Conservation (phyloP, 2,888 invertebrate species). For the Drosophila birchii region DNA sequence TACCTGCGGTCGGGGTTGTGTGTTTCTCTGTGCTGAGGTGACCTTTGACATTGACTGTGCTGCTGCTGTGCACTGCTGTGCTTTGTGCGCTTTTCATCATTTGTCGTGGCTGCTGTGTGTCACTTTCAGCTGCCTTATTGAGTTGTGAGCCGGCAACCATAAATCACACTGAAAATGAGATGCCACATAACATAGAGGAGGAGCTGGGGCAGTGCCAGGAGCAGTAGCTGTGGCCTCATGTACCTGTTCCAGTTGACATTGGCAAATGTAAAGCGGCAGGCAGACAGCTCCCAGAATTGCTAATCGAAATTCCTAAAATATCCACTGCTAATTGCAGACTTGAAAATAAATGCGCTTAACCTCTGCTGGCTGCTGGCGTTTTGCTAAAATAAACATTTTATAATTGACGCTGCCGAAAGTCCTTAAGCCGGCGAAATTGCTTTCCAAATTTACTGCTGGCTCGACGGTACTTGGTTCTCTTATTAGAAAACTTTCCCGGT, state of each 20-base stretch:
- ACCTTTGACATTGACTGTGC: slow-evolving; percentile 67
- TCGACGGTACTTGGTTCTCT: slow-evolving; percentile 15
- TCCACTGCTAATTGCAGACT: not conserved
- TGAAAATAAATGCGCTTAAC: slow-evolving; percentile 7
- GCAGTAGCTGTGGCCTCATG: not conserved
- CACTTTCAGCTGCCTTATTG: slow-evolving; percentile 62
- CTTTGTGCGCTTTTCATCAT: slow-evolving; percentile 56
- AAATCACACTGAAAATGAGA: slow-evolving; percentile 58
- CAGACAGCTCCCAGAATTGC: not conserved
- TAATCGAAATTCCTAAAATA: slow-evolving; percentile 10
- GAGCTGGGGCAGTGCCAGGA: not conserved
- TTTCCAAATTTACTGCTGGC: slow-evolving; percentile 38
- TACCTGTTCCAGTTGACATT: slow-evolving; percentile 25
- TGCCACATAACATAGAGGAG: slow-evolving; percentile 38
- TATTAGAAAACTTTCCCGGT: slow-evolving; percentile 39
- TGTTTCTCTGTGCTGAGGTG: slow-evolving; percentile 21
- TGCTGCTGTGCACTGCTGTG: not conserved
- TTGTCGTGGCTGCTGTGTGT: slow-evolving; percentile 40
- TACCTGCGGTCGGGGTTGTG: slow-evolving; percentile 3
- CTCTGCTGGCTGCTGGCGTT: slow-evolving; percentile 15
- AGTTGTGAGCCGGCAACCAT: slow-evolving; percentile 60
- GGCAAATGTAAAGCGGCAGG: slow-evolving; percentile 1
- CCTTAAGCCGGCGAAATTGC: slow-evolving; percentile 43
- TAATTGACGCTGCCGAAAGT: slow-evolving; percentile 34
- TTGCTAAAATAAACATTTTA: slow-evolving; percentile 32